A percentile compares a stretch with the other conserved stretches of the same genome.
phyloP scores from a whole-genome alignment of 1,140 invertebrate genomes.

The Drosophila elegans region DNA sequence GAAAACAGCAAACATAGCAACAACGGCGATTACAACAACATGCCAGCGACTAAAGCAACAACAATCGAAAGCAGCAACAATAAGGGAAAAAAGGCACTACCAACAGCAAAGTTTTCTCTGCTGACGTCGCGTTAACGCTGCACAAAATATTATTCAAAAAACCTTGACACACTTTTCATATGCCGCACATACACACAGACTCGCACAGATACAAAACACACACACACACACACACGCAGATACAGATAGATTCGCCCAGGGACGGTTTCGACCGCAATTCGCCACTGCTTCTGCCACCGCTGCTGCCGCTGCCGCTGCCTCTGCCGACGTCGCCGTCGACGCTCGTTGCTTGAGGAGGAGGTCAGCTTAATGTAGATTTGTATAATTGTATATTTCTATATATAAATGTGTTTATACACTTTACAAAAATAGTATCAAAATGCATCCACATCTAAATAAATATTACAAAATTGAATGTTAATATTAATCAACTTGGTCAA shows the following conservation, averaged over 20 bases:
- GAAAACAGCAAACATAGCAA: slow-evolving; percentile 51
- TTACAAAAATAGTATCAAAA: neutral
- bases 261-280: slow-evolving; percentile 84
- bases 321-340: slow-evolving; percentile 28
- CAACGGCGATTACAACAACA: slow-evolving; percentile 70
- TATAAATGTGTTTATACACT: slow-evolving; percentile 26
- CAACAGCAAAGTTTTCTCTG: slow-evolving; percentile 45
- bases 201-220: slow-evolving; percentile 26
- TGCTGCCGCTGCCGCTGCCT: slow-evolving; percentile 28
- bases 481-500: no score
- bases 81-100: slow-evolving; percentile 48
- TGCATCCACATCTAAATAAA: no score
- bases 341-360: slow-evolving; percentile 52
- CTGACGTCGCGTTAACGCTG: slow-evolving; percentile 76
- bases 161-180: slow-evolving; percentile 84
- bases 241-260: slow-evolving; percentile 79
- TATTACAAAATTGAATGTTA: no score
- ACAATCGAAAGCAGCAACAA: slow-evolving; percentile 65
- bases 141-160: slow-evolving; percentile 84
- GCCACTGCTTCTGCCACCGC: slow-evolving; percentile 33
- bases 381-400: slow-evolving; percentile 54
- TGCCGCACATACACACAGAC: slow-evolving; percentile 62
- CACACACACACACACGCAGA: slow-evolving; percentile 30
- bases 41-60: slow-evolving; percentile 54
- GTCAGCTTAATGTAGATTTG: slow-evolving; percentile 79